These are phyloP conservation scores for Macroglossus sobrinus DNA, from an alignment of 2,113 vertebrate species.

Conservation along the genomic window DNA sequence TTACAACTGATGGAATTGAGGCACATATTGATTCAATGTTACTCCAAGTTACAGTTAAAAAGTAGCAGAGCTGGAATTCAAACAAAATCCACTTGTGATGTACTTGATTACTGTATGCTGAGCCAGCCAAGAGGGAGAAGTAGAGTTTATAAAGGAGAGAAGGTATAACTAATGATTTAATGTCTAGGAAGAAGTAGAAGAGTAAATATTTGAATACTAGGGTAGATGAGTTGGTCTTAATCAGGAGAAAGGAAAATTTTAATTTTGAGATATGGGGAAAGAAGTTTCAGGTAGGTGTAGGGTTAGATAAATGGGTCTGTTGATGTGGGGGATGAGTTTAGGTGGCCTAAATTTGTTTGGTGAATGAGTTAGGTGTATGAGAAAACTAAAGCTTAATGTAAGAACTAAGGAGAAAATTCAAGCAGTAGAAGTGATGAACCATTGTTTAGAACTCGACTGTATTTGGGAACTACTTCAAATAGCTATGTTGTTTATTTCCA, in stretches of 20 bases:
- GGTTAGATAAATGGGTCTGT: background rate
- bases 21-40: background rate
- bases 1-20: background rate
- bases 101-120: background rate
- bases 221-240: background rate
- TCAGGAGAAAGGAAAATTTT: background rate
- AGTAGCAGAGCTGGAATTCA: background rate
- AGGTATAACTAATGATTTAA: too few species aligned
- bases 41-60: background rate
- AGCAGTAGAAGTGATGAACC: background rate
- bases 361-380: background rate
- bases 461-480: background rate
- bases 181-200: background rate
- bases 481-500: background rate
- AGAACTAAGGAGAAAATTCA: background rate
- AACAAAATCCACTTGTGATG: background rate
- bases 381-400: background rate
- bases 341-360: background rate
- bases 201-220: background rate
- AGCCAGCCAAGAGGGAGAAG: background rate
- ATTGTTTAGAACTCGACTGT: background rate
- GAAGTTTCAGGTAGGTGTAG: background rate
- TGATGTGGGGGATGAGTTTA: background rate
- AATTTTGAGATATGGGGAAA: background rate
- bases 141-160: background rate